Evolutionary conservation across 2,113 vertebrate genomes (phyloP), one percentile per base, ranked within the genome.

Genomic region (Brienomyrus longianalis): DNA sequence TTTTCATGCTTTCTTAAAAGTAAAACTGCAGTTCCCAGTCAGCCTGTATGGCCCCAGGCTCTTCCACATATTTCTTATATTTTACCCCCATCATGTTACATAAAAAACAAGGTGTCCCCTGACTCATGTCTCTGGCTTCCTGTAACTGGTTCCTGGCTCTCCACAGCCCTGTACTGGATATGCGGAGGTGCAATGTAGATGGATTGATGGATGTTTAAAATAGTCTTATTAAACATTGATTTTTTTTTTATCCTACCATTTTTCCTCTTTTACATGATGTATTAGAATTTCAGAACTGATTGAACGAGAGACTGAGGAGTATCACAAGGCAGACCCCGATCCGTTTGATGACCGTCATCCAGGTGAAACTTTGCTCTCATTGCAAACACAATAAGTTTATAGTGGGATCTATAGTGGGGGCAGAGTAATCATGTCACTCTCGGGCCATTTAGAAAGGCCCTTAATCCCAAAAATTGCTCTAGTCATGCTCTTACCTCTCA

Each of bases 321-420:
- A 99, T 91, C 98, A 98, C 92, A 99, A 99, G 93, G 98, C 97
- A 0, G 98, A 99, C 93, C 98, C 98, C 1, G 98, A 99, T 91
- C 98, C 98, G 0, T 99, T 99, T 95, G 98, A 99, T 96, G 98
- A 99, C 93, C 95, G 98, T 62, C 98, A 99, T 93, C 98, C 98
- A 91, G 98, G 98, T 99, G 93, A 95, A 21, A 23, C 62, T 31
- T 10, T 48, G 5, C 47, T 8, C 51, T 52, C 17, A 52, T 52
- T 54, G 23, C 48, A 66, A 27, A n/a, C 9, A 66, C n/a, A 66
- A 27, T 66, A 66, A 27, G 54, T 56, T 56, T 21, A 54, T 54
- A 54, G 52, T 54, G 52, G 52, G 52, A 54, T 54, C 4, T 54
- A n/a, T n/a, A n/a, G n/a, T n/a, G n/a, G n/a, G n/a, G n/a, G 62